Percentiles rank a stretch among this genome's conserved stretches.
phyloP scores from a whole-genome alignment of 2,888 invertebrate genomes.

The Diogma glabrata region DNA sequence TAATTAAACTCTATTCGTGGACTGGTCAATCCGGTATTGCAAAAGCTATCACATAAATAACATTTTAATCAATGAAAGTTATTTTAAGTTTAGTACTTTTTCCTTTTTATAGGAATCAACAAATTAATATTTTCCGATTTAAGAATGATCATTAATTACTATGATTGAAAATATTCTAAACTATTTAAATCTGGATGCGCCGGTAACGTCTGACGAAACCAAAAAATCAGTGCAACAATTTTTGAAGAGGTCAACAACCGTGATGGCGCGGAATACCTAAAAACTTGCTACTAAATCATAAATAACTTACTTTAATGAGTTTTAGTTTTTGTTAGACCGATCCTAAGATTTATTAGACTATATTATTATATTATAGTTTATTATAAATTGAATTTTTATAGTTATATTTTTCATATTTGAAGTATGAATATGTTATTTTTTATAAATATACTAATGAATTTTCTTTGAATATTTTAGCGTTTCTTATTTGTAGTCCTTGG shows the following conservation, averaged over 20 bases:
- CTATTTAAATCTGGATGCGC: not conserved
- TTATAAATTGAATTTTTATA: no score
- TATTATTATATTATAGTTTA: no score
- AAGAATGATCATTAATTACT: not conserved
- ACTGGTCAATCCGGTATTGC: not conserved
- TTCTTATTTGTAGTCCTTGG: no score
- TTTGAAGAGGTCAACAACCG: not conserved
- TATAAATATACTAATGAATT: no score
- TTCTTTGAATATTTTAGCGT: no score
- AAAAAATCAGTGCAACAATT: not conserved
- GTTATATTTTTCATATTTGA: no score
- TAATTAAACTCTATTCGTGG: not conserved
- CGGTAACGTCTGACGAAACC: not conserved
- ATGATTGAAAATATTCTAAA: not conserved
- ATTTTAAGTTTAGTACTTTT: not conserved
- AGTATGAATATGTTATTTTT: no score
- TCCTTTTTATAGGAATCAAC: not conserved
- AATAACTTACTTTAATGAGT: no score
- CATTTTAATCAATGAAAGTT: no score
- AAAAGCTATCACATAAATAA: slow-evolving; percentile 1
- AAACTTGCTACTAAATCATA: no score
- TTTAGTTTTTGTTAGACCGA: no score
- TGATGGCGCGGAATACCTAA: not conserved
- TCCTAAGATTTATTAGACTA: no score
- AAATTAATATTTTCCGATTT: not conserved